Percentiles rank a stretch among this genome's conserved stretches.
phyloP scores from a whole-genome alignment of 1,140 invertebrate species.

The Drosophila busckii region DNA sequence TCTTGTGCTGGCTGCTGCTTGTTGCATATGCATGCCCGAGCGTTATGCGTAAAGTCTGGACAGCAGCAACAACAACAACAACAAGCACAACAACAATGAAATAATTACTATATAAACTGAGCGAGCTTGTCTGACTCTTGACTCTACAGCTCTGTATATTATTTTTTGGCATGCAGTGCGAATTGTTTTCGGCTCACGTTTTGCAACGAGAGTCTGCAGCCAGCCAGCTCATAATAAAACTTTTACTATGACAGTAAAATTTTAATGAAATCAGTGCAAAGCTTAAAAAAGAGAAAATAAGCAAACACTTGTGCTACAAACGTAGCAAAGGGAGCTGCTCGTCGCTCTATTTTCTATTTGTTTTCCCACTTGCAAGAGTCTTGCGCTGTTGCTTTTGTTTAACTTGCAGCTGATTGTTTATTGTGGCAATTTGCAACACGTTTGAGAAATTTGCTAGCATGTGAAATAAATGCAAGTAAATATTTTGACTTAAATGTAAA shows the following conservation, averaged over 20 bases:
- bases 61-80: constrained; percentile 19
- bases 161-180: constrained; percentile 40
- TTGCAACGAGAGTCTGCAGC: constrained; percentile 18
- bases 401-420: constrained; percentile 37
- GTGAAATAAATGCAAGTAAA: neutral
- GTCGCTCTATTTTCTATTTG: too few species aligned
- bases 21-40: constrained; percentile 49
- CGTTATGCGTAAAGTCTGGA: constrained; percentile 45
- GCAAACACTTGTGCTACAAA: constrained; percentile 42
- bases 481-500: neutral
- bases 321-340: constrained; percentile 7
- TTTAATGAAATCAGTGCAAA: constrained; percentile 70
- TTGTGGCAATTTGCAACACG: constrained; percentile 34
- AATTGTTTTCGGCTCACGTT: constrained; percentile 55
- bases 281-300: too few species aligned
- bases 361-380: too few species aligned
- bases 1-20: constrained; percentile 23
- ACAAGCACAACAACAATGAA: constrained; percentile 16
- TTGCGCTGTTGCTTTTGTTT: constrained; percentile 6
- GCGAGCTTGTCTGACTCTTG: constrained; percentile 44
- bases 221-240: constrained; percentile 62
- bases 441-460: constrained; percentile 39
- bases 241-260: constrained; percentile 69
- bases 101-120: constrained; percentile 55
- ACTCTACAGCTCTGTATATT: constrained; percentile 14